Base-by-base conservation (phyloP, 1,140 invertebrate species). In the Oryctes rhinoceros region DNA sequence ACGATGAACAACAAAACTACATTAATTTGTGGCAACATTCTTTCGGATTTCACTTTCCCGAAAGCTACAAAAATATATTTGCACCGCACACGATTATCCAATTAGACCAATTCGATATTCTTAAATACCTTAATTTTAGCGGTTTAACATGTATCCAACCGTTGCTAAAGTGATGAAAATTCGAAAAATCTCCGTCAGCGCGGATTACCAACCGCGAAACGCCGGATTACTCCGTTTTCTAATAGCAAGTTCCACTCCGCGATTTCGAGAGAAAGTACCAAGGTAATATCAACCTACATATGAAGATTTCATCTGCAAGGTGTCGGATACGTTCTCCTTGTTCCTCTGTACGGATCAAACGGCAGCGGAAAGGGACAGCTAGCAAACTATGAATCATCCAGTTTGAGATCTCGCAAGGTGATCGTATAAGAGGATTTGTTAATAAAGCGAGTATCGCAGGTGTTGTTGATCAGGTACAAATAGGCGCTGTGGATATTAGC, bases 271-370 rank as follows among this genome's bases (percentile, higher is more conserved):
- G 67, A 74, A 74, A 74, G 67, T 74, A 39, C 13, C 24, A 74
- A 74, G 67, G 67, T 15, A 74, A 74, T 37, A 74, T 74, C 67
- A 74, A 74, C 67, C 67, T 74, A 74, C 67, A 74, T 59, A 59
- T 59, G 53, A 59, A 18, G 53, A 59, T 59, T 59, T 59, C 53
- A 18, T 18, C 18, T 59, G 53, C 18, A 59, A 59, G 53, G 53
- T 59, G 53, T 59, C 18, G 15, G 15, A 15, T 59, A 59, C 15
- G 53, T 18, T 59, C 13, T 59, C 53, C n/a, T 59, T 59, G 15
- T 59, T n/a, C 13, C n/a, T n/a, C 15, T 15, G 15, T 59, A 59
- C 6, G 15, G 15, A 59, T n/a, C 3, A 7, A 18, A 18, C 18
- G 11, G n/a, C 15, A 15, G 53, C 4, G 53, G 53, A 59, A n/a